phyloP scores from a whole-genome alignment of 23 tunicate genomes.

The Oikopleura vanhoeffeni region DNA sequence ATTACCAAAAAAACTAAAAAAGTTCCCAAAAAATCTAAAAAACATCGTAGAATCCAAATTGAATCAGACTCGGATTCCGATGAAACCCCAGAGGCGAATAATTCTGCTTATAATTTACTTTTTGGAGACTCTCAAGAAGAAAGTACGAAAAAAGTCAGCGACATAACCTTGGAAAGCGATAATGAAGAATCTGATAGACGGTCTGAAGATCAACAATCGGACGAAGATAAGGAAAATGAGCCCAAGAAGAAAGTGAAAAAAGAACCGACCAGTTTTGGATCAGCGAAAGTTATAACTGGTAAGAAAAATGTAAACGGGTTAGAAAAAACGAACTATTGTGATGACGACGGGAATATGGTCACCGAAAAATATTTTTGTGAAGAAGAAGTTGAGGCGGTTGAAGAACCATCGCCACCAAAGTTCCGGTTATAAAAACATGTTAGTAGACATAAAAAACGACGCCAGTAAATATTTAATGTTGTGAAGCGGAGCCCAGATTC shows the following conservation, averaged over 20 bases:
- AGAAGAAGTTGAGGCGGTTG: neutral
- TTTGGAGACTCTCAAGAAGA: neutral
- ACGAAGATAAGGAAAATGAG: neutral
- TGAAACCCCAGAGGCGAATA: neutral
- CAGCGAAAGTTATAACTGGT: neutral
- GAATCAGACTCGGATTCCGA: constrained; percentile 16
- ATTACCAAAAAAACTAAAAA: neutral
- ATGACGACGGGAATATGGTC: constrained; percentile 13
- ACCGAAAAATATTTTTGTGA: neutral
- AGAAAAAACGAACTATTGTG: neutral
- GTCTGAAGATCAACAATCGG: neutral
- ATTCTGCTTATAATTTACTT: neutral
- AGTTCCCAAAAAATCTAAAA: neutral
- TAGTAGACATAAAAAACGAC: no score
- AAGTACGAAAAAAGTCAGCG: neutral
- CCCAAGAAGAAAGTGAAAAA: neutral
- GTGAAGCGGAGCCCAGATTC: no score
- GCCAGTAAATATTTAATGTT: no score
- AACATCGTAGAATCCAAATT: neutral
- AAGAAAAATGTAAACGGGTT: neutral
- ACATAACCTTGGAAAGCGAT: neutral
- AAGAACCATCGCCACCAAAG: constrained; percentile 2
- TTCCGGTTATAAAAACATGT: neutral
- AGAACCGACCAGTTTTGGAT: neutral
- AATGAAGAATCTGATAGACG: neutral